Evolutionary conservation across 2,797 vertebrate species (phyloP).

Genomic region (Chloroceryle amazona): DNA sequence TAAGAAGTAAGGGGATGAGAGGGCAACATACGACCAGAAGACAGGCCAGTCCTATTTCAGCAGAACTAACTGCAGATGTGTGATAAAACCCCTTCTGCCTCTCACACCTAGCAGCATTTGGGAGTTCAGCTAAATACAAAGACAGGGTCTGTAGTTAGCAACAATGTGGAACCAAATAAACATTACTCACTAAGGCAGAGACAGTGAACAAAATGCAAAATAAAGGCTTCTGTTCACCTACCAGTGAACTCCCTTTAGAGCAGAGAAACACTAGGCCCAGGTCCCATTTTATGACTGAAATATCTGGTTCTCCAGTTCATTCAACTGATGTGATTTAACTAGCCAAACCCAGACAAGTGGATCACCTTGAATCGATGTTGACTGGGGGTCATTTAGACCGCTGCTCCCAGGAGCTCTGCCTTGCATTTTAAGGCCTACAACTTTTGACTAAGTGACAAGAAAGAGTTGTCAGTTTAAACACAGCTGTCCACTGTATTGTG

Average conservation of each 20-base stretch:
- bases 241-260: neutral
- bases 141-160: neutral
- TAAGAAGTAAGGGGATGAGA: neutral
- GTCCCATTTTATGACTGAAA: neutral
- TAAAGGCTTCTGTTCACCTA: neutral
- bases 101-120: neutral
- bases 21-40: neutral
- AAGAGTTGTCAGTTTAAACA: neutral
- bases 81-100: neutral
- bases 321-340: neutral
- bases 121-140: conserved; percentile 4
- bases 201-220: neutral
- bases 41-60: neutral
- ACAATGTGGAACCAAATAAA: neutral
- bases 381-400: neutral
- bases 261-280: neutral
- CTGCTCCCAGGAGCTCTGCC: neutral
- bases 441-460: neutral
- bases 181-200: neutral
- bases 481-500: rapidly evolving
- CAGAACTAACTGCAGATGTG: neutral
- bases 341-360: neutral
- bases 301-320: neutral
- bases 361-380: neutral
- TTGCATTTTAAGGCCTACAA: neutral